These are phyloP conservation scores for Dascillus cervinus DNA, from an alignment of 2,888 invertebrate species.

Conservation along the genomic window DNA sequence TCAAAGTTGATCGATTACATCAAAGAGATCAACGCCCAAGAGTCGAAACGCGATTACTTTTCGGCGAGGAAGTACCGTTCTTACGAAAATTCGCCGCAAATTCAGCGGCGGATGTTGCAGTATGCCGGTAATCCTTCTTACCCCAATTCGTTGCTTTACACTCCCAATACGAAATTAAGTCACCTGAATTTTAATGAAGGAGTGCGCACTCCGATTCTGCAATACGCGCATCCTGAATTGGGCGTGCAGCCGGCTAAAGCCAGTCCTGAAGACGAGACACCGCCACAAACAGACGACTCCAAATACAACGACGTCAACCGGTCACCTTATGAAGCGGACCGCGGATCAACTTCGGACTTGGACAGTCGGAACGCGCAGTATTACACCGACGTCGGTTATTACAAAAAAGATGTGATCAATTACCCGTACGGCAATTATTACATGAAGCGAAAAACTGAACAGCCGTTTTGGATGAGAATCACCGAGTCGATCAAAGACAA, in stretches of 20 bases:
- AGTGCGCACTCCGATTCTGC: conserved; percentile 65
- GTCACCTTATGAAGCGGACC: conserved; percentile 16
- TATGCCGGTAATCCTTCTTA: conserved; percentile 56
- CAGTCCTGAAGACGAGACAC: conserved; percentile 39
- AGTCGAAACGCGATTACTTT: conserved; percentile 54
- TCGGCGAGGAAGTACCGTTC: conserved; percentile 41
- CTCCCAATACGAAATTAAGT: conserved; percentile 51
- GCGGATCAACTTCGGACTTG: conserved; percentile 8
- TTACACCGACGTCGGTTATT: conserved; percentile 44
- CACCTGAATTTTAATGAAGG: conserved; percentile 59
- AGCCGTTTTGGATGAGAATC: conserved; percentile 65
- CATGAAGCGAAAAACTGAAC: conserved; percentile 53
- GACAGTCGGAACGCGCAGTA: conserved; percentile 33
- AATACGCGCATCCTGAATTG: conserved; percentile 73
- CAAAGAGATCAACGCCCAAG: conserved; percentile 58
- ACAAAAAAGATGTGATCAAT: conserved; percentile 47
- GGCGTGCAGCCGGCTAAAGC: conserved; percentile 69
- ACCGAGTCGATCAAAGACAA: conserved; percentile 67
- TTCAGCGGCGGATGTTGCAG: conserved; percentile 65
- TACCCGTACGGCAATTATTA: conserved; percentile 53
- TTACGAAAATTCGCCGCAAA: conserved; percentile 45
- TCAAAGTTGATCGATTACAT: conserved; percentile 58
- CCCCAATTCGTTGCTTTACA: conserved; percentile 59
- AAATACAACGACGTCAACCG: conserved; percentile 25
- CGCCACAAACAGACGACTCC: conserved; percentile 24